Evolutionary conservation across 2,888 invertebrate genomes (phyloP).

Genomic region (Lithophane ornitopus): DNA sequence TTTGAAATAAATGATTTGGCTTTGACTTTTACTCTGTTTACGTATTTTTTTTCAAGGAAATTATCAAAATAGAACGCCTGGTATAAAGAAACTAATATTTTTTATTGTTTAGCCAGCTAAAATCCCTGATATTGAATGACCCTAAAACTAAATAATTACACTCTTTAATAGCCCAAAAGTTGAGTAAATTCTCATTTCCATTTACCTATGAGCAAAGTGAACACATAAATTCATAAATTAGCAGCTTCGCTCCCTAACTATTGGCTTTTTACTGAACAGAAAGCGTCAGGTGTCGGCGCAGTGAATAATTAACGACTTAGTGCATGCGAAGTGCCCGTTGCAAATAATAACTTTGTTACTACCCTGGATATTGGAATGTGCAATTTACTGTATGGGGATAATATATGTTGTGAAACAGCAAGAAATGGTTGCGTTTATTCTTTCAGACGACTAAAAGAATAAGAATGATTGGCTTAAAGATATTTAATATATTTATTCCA

Average conservation of each 20-base stretch:
- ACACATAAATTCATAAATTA: conserved; percentile 52
- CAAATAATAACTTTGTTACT: conserved; percentile 56
- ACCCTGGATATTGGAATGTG: conserved; percentile 34
- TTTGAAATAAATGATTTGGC: no score
- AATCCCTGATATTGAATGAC: background rate
- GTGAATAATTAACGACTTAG: conserved; percentile 71
- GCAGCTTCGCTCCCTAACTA: conserved; percentile 40
- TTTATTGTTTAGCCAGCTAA: background rate
- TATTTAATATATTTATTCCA: no score
- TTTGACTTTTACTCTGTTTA: no score
- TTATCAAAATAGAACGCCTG: background rate
- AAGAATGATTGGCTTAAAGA: background rate
- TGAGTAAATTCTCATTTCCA: conserved; percentile 2
- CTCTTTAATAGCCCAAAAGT: background rate
- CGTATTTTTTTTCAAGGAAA: background rate
- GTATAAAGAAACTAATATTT: background rate
- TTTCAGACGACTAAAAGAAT: background rate
- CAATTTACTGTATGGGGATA: conserved; percentile 4
- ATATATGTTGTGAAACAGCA: background rate
- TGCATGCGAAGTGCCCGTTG: conserved; percentile 57
- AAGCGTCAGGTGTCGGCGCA: conserved; percentile 66
- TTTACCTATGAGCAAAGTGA: conserved; percentile 37
- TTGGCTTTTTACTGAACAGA: conserved; percentile 62
- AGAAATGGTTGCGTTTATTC: background rate
- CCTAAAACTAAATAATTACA: background rate